Percentiles rank a stretch among this genome's conserved stretches.
Conservation (phyloP, 2,797 vertebrate species). For the Syngnathus rostellatus region DNA sequence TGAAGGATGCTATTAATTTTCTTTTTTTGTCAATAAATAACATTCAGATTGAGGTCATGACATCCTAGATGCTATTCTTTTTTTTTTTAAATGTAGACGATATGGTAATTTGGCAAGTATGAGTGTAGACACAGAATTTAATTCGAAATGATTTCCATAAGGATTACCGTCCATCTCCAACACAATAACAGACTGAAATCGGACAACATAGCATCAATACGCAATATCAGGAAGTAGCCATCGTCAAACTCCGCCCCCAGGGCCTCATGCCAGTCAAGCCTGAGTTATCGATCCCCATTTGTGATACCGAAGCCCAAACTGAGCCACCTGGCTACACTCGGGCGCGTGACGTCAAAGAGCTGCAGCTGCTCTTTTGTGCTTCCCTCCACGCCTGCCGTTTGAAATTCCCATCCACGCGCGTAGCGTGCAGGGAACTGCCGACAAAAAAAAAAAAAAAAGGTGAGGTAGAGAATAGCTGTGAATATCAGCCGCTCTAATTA, state of each 20-base stretch:
- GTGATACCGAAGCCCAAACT: neutral
- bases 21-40: too few relatives aligned
- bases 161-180: neutral
- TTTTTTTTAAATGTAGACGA: too few relatives aligned
- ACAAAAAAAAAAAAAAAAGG: neutral
- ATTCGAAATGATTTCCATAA: neutral
- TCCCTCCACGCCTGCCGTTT: constrained; percentile 30
- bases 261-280: neutral
- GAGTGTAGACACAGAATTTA: neutral
- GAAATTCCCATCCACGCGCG: constrained; percentile 14
- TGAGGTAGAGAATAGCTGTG: neutral
- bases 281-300: constrained; percentile 3
- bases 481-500: constrained; percentile 4
- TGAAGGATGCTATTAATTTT: too few relatives aligned
- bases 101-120: too few relatives aligned
- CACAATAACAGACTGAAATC: neutral
- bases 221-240: neutral
- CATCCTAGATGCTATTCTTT: too few relatives aligned
- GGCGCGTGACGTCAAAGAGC: constrained; percentile 21
- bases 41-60: too few relatives aligned
- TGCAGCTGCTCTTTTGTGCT: constrained; percentile 34
- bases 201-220: neutral
- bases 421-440: neutral
- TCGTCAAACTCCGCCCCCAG: neutral
- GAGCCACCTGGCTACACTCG: constrained; percentile 22